A percentile compares a stretch with the other conserved stretches of the same genome.
Evolutionary conservation across 2,888 invertebrate genomes (phyloP).

Genomic region (Bimastos eiseni): DNA sequence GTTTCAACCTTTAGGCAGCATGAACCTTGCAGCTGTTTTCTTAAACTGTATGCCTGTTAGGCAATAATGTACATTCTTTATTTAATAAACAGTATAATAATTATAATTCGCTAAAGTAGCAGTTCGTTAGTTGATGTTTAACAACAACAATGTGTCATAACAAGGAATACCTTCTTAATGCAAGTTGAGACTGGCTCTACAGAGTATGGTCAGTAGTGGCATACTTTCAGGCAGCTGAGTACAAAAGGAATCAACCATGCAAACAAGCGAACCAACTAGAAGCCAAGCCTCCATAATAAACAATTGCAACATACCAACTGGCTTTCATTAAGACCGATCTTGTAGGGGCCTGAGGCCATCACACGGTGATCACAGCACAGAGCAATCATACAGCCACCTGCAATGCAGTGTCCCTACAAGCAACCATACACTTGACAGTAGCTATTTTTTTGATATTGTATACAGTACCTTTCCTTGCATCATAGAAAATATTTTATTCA

Average conservation of each 20-base stretch:
- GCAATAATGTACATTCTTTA: too few relatives aligned
- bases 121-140: too few relatives aligned
- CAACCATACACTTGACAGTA: neutral
- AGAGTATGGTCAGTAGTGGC: too few relatives aligned
- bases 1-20: neutral
- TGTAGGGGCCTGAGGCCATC: constrained; percentile 73
- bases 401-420: constrained; percentile 76
- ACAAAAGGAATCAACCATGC: neutral
- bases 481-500: too few relatives aligned
- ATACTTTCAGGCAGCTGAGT: neutral
- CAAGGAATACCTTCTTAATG: too few relatives aligned
- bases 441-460: neutral
- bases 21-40: too few relatives aligned
- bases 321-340: constrained; percentile 85
- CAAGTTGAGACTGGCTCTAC: too few relatives aligned
- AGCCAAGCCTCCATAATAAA: neutral
- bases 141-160: too few relatives aligned
- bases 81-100: too few relatives aligned
- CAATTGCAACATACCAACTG: constrained; percentile 66
- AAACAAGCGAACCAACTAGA: neutral
- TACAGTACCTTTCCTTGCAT: neutral
- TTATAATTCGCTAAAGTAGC: too few relatives aligned
- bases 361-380: constrained; percentile 81
- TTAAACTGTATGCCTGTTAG: too few relatives aligned
- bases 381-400: constrained; percentile 80